A percentile compares a stretch with the other conserved stretches of the same genome.
Evolutionary conservation across 2,797 vertebrate genomes (phyloP).

Genomic region (Loris lydekkerianus): DNA sequence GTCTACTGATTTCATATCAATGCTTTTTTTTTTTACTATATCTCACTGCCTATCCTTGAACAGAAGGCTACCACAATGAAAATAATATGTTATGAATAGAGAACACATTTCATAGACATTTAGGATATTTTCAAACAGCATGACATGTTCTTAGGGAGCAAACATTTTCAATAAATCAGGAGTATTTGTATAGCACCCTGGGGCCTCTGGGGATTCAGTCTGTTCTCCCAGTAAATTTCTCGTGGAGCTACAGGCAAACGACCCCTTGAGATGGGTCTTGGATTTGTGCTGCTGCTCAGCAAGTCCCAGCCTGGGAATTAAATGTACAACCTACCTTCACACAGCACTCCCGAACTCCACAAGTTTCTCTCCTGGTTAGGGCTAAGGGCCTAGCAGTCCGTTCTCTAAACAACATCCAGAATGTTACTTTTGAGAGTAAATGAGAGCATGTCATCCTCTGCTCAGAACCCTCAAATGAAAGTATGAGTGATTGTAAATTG

Average conservation of each 20-base stretch:
- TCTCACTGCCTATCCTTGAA: background rate
- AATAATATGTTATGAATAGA: background rate
- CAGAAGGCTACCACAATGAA: background rate
- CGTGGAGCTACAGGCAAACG: rapidly evolving
- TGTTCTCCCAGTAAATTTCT: background rate
- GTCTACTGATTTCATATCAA: conserved; percentile 10
- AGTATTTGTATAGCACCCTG: background rate
- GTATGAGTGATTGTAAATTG: too few species aligned
- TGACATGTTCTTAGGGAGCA: background rate
- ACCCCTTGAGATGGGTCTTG: background rate
- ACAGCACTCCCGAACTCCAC: background rate
- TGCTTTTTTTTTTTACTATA: background rate
- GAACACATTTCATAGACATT: background rate
- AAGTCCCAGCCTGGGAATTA: background rate
- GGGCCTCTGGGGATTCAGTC: background rate
- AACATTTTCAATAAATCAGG: background rate
- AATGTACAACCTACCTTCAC: background rate
- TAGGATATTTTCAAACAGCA: background rate
- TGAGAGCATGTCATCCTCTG: background rate
- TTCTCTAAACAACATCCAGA: background rate
- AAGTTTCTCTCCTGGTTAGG: background rate
- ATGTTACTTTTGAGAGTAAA: background rate
- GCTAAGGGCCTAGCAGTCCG: background rate
- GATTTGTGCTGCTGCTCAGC: background rate
- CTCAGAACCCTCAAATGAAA: background rate